Evolutionary conservation across 92 coral and sea anemone species (phyloP).

Genomic region (Paragorgia papillata): DNA sequence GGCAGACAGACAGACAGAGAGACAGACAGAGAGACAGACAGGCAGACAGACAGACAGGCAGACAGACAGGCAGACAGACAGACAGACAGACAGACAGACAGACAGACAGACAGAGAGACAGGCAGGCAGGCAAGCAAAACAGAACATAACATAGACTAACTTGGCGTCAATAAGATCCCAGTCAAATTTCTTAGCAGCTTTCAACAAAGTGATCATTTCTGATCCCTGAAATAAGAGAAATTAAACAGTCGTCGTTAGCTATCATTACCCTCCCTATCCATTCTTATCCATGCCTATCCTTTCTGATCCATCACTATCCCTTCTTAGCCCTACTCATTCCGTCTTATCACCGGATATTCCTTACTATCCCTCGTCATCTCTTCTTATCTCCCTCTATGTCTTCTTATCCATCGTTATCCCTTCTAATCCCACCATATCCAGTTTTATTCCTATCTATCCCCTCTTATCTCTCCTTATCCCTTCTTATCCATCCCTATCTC

Average conservation of each 20-base stretch:
- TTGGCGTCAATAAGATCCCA: constrained; percentile 88
- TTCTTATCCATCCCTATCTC: too few relatives aligned
- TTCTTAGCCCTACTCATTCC: too few relatives aligned
- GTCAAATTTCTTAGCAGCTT: constrained; percentile 70
- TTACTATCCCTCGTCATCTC: too few relatives aligned
- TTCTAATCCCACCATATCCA: too few relatives aligned
- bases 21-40: background rate
- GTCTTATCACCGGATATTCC: too few relatives aligned
- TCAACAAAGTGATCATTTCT: constrained; percentile 71
- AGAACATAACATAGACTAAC: constrained; percentile 40
- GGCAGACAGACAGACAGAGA: background rate
- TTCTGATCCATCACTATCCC: too few relatives aligned
- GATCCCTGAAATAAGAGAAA: constrained; percentile 59
- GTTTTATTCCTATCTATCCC: too few relatives aligned
- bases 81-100: background rate
- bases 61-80: background rate
- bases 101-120: background rate
- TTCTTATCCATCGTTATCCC: too few relatives aligned
- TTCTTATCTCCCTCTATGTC: too few relatives aligned
- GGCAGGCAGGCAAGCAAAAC: background rate
- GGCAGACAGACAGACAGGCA: background rate
- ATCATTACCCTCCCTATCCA: background rate
- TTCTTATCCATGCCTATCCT: background rate
- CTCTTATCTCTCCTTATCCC: too few relatives aligned
- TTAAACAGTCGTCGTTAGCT: background rate